Percentiles rank a stretch among this genome's conserved stretches.
Evolutionary conservation across 2,888 invertebrate species (phyloP).

Genomic region (Dasysyrphus albostriatus): DNA sequence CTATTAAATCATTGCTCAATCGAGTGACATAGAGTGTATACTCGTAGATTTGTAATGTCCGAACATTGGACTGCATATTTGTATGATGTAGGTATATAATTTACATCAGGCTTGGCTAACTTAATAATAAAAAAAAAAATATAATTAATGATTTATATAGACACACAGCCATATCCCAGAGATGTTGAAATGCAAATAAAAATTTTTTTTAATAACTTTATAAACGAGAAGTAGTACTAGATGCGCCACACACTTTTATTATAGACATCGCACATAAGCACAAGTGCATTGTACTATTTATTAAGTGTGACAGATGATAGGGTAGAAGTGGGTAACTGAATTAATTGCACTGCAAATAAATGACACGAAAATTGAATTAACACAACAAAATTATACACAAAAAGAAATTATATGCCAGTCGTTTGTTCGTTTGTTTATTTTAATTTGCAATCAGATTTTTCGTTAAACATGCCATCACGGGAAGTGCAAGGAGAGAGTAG

Average conservation of each 20-base stretch:
- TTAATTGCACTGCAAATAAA: conserved; percentile 48
- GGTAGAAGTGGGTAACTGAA: conserved; percentile 3
- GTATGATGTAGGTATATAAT: conserved; percentile 54
- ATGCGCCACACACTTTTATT: conserved; percentile 21
- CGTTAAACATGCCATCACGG: background rate
- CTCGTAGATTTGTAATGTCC: background rate
- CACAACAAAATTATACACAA: conserved; percentile 30
- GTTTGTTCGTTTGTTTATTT: background rate
- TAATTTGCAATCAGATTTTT: background rate
- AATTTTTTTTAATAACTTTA: background rate
- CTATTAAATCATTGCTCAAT: background rate
- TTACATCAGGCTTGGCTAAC: conserved; percentile 65
- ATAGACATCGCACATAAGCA: conserved; percentile 2
- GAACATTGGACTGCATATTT: conserved; percentile 42
- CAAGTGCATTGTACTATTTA: conserved; percentile 52
- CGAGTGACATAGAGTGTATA: background rate
- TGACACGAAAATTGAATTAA: conserved; percentile 63
- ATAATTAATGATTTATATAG: conserved; percentile 25
- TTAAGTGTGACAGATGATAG: conserved; percentile 46
- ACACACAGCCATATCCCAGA: background rate
- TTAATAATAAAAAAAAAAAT: conserved; percentile 60
- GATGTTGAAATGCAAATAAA: conserved; percentile 60
- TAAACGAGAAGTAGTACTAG: conserved; percentile 26
- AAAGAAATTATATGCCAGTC: background rate
- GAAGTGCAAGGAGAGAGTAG: background rate